A percentile compares a stretch with the other conserved stretches of the same genome.
These are phyloP conservation scores for Agrochola litura DNA, from an alignment of 2,888 invertebrate species.

Conservation along the genomic window DNA sequence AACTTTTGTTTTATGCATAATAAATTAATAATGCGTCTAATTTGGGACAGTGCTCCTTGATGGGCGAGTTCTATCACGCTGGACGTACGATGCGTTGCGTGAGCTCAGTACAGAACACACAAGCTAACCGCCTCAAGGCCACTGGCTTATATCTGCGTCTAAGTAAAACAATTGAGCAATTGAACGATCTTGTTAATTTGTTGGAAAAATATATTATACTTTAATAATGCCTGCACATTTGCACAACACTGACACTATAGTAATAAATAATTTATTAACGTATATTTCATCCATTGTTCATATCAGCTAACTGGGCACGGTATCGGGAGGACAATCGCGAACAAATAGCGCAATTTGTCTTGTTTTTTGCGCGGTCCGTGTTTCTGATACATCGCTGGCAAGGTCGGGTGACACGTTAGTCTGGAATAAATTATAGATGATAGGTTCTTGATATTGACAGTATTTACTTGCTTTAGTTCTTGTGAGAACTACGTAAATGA, in stretches of 20 bases:
- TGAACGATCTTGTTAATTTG: not conserved
- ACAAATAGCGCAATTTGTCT: slow-evolving; percentile 86
- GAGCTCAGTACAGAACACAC: no score
- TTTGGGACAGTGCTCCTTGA: no score
- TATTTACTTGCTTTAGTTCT: not conserved
- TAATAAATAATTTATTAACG: slow-evolving; percentile 53
- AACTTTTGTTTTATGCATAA: no score
- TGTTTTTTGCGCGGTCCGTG: slow-evolving; percentile 77
- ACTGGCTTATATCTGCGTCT: no score
- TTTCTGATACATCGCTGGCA: slow-evolving; percentile 63
- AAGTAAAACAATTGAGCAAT: not conserved
- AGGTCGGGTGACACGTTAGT: slow-evolving; percentile 36
- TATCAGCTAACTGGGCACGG: slow-evolving; percentile 78
- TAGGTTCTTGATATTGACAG: slow-evolving; percentile 22
- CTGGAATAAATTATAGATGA: slow-evolving; percentile 18
- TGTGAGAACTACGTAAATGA: not conserved
- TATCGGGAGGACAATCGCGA: slow-evolving; percentile 81
- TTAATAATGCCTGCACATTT: slow-evolving; percentile 1
- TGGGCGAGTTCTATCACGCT: no score
- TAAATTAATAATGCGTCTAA: no score
- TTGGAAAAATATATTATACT: not conserved
- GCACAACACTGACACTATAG: slow-evolving; percentile 11
- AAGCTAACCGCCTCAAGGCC: no score
- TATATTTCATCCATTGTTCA: slow-evolving; percentile 78
- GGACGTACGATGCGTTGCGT: no score